phyloP scores from a whole-genome alignment of 2,113 vertebrate species.

The Grammomys dolichurus region DNA sequence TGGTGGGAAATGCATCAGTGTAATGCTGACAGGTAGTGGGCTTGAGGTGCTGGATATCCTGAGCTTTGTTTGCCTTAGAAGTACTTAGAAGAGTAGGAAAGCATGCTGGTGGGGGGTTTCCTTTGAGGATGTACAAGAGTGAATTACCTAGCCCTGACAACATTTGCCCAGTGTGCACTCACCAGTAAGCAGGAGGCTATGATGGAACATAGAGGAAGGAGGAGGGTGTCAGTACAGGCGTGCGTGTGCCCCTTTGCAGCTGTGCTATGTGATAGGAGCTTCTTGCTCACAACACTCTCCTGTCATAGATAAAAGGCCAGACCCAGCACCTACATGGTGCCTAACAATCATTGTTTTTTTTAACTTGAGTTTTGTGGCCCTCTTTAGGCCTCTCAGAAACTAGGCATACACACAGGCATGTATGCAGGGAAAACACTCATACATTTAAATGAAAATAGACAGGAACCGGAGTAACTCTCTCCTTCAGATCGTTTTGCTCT shows the following conservation, averaged over 20 bases:
- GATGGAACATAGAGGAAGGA: neutral
- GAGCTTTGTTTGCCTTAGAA: neutral
- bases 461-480: neutral
- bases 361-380: neutral
- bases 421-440: neutral
- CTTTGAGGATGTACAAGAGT: neutral
- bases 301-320: neutral
- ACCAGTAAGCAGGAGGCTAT: neutral
- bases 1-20: neutral
- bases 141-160: neutral
- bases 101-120: neutral
- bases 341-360: neutral
- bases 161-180: neutral
- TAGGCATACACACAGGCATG: neutral
- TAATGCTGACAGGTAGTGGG: neutral
- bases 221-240: neutral
- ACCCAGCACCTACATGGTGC: neutral
- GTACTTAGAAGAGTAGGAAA: neutral
- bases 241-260: too few relatives aligned
- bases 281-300: neutral
- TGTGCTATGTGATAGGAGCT: neutral
- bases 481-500: neutral
- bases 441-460: neutral
- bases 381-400: neutral
- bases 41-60: neutral